Percentiles rank a stretch among this genome's conserved stretches.
phyloP scores from a whole-genome alignment of 2,797 vertebrate genomes.

The Enteromius anoplus region DNA sequence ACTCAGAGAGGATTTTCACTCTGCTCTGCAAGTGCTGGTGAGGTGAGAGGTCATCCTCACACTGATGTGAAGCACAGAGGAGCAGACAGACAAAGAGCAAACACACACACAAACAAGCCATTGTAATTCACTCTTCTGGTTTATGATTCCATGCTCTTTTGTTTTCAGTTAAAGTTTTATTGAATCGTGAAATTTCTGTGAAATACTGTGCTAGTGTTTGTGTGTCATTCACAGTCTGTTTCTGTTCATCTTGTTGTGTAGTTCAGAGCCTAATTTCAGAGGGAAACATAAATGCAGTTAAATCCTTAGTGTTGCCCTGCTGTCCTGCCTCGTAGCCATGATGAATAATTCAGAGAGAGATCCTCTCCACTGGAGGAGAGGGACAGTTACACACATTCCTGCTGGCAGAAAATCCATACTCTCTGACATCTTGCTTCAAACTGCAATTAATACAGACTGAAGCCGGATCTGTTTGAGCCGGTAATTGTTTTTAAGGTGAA shows the following conservation, averaged over 20 bases:
- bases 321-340: slow-evolving; percentile 71
- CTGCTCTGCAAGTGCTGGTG: slow-evolving; percentile 34
- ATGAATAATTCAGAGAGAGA: slow-evolving; percentile 82
- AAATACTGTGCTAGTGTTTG: not conserved
- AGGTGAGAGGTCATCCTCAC: slow-evolving; percentile 52
- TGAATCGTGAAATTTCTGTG: slow-evolving; percentile 6
- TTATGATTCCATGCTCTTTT: slow-evolving; percentile 28
- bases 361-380: slow-evolving; percentile 66
- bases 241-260: slow-evolving; percentile 63
- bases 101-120: not conserved
- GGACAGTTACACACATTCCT: slow-evolving; percentile 75
- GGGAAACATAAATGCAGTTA: slow-evolving; percentile 80
- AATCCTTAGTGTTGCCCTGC: slow-evolving; percentile 76
- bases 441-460: slow-evolving; percentile 77
- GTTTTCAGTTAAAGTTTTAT: slow-evolving; percentile 35
- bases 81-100: slow-evolving; percentile 47
- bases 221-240: slow-evolving; percentile 28
- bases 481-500: slow-evolving; percentile 74
- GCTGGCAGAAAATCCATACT: slow-evolving; percentile 82
- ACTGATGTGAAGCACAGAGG: slow-evolving; percentile 43
- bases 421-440: slow-evolving; percentile 79
- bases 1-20: slow-evolving; percentile 44
- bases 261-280: slow-evolving; percentile 73
- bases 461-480: slow-evolving; percentile 71
- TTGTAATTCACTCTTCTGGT: slow-evolving; percentile 50